phyloP scores from a whole-genome alignment of 2,888 invertebrate species.

The Shargacucullia verbasci region DNA sequence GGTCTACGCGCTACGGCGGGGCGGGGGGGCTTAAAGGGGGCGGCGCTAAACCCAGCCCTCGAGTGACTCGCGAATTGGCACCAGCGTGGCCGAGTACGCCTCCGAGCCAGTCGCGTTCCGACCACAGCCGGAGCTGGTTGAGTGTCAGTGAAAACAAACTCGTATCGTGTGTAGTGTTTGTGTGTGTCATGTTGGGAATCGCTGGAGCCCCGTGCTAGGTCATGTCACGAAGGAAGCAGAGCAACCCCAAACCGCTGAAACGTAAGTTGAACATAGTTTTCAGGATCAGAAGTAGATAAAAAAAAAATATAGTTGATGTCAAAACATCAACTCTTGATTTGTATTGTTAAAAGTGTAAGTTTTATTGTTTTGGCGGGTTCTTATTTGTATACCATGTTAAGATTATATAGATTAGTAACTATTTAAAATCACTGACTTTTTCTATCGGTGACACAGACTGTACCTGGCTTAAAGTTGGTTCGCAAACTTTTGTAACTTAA shows the following conservation, averaged over 20 bases:
- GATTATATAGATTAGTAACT: neutral
- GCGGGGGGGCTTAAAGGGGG: slow-evolving; percentile 65
- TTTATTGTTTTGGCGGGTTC: slow-evolving; percentile 29
- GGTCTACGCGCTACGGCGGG: slow-evolving; percentile 57
- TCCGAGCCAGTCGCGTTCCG: slow-evolving; percentile 71
- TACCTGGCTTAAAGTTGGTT: neutral
- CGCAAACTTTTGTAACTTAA: slow-evolving; percentile 24
- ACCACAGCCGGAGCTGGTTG: slow-evolving; percentile 64
- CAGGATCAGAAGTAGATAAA: neutral
- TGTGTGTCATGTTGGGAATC: slow-evolving; percentile 81
- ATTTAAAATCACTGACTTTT: slow-evolving; percentile 6
- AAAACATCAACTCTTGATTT: slow-evolving; percentile 1
- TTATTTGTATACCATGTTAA: slow-evolving; percentile 29
- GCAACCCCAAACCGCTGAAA: slow-evolving; percentile 98
- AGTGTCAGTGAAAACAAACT: slow-evolving; percentile 58
- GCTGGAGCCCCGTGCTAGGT: slow-evolving; percentile 76
- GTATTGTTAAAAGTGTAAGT: slow-evolving; percentile 12
- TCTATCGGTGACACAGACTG: neutral
- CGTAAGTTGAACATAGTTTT: slow-evolving; percentile 90
- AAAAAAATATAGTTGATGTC: neutral
- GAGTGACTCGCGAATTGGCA: slow-evolving; percentile 67
- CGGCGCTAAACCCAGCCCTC: slow-evolving; percentile 68
- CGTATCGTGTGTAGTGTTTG: slow-evolving; percentile 61
- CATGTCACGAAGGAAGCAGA: slow-evolving; percentile 98
- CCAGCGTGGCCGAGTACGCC: slow-evolving; percentile 62